Evolutionary conservation across 1,140 invertebrate species (phyloP).

Genomic region (Bombus superbus): DNA sequence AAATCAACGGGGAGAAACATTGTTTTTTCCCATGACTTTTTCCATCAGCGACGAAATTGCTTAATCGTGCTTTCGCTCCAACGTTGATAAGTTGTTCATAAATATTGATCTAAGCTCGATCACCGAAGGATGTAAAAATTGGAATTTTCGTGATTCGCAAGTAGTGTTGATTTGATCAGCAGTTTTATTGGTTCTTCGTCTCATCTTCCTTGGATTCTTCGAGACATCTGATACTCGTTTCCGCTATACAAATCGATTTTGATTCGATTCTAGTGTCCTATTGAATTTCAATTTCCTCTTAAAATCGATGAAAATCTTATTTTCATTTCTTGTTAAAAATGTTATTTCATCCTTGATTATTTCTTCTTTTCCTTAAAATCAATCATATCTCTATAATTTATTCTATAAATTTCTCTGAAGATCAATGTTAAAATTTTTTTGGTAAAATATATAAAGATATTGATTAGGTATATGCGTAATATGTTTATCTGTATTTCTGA

Average conservation of each 20-base stretch:
- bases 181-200: neutral
- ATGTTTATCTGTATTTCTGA: neutral
- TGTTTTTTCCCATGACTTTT: neutral
- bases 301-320: neutral
- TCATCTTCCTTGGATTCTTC: neutral
- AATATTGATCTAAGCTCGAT: neutral
- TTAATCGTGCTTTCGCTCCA: neutral
- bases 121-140: no score
- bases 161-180: neutral
- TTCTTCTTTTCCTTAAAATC: neutral
- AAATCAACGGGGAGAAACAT: neutral
- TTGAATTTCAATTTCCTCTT: neutral
- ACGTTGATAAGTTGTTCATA: conserved; percentile 5
- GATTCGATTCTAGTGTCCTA: neutral
- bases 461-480: neutral
- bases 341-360: neutral
- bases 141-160: neutral
- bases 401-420: neutral
- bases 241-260: neutral
- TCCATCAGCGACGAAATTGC: neutral
- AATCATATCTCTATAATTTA: neutral
- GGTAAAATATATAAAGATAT: no score
- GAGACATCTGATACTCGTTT: neutral
- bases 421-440: no score
- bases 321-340: neutral